Evolutionary conservation across 2,797 vertebrate species (phyloP).

Genomic region (Pteropus rufus): DNA sequence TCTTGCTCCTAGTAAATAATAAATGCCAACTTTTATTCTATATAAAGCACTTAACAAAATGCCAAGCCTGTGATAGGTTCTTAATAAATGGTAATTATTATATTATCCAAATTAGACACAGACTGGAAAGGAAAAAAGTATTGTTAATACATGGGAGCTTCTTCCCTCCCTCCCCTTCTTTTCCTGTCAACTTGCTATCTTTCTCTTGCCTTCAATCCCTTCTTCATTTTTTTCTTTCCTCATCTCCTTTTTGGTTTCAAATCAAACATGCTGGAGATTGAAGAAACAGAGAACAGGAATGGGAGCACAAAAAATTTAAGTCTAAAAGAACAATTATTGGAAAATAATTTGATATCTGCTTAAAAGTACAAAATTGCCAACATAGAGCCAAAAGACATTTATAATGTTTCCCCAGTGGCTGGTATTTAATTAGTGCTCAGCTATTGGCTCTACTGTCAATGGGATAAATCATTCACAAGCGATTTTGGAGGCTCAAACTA

Average conservation of each 20-base stretch:
- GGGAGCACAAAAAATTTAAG: background rate
- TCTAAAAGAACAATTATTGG: background rate
- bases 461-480: conserved; percentile 57
- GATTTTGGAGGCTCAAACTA: conserved; percentile 57
- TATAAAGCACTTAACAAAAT: background rate
- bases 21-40: background rate
- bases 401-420: conserved; percentile 32
- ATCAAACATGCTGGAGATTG: background rate
- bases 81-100: background rate
- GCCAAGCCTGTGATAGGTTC: background rate
- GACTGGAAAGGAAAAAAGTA: background rate
- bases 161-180: background rate
- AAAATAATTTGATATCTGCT: background rate
- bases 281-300: background rate
- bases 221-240: background rate
- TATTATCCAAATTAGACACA: background rate
- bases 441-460: background rate
- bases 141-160: background rate
- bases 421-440: conserved; percentile 70
- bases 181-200: background rate
- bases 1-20: background rate
- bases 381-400: conserved; percentile 22
- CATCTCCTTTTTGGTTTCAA: background rate
- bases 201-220: background rate
- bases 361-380: background rate